Evolutionary conservation across 2,113 vertebrate species (phyloP).

Genomic region (Blennius ocellaris): DNA sequence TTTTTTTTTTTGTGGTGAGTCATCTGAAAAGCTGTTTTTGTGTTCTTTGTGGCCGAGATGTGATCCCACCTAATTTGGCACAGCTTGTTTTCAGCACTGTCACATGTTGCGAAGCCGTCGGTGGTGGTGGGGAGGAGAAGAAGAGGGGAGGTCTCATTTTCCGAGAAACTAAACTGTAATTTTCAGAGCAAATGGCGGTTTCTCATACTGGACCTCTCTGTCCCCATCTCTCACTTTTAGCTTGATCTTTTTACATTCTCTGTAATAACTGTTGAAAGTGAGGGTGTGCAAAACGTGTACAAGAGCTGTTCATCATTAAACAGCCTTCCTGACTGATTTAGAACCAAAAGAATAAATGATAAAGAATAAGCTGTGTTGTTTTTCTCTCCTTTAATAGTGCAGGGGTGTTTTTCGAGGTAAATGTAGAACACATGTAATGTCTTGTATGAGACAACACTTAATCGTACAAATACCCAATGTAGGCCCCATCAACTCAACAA

Average conservation of each 20-base stretch:
- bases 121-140: too few species aligned
- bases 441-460: too few species aligned
- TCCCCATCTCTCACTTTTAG: background rate
- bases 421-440: slow-evolving; percentile 47
- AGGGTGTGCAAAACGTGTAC: too few species aligned
- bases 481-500: too few species aligned
- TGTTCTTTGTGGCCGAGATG: slow-evolving; percentile 43
- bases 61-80: slow-evolving; percentile 52
- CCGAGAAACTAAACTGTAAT: background rate
- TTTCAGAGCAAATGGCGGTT: background rate
- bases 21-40: slow-evolving; percentile 57
- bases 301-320: background rate
- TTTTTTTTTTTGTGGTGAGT: slow-evolving; percentile 49
- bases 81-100: slow-evolving; percentile 36
- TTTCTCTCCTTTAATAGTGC: slow-evolving; percentile 52
- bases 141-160: slow-evolving; percentile 23
- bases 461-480: too few species aligned
- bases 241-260: background rate
- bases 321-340: background rate
- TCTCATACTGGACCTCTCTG: too few species aligned
- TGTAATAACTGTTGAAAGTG: too few species aligned
- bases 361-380: too few species aligned
- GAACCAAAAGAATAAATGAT: background rate
- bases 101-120: slow-evolving; percentile 50
- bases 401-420: slow-evolving; percentile 80